Evolutionary conservation across 1,140 invertebrate genomes (phyloP), one percentile per base, ranked within the genome.

Genomic region (Scaptomyza montana): DNA sequence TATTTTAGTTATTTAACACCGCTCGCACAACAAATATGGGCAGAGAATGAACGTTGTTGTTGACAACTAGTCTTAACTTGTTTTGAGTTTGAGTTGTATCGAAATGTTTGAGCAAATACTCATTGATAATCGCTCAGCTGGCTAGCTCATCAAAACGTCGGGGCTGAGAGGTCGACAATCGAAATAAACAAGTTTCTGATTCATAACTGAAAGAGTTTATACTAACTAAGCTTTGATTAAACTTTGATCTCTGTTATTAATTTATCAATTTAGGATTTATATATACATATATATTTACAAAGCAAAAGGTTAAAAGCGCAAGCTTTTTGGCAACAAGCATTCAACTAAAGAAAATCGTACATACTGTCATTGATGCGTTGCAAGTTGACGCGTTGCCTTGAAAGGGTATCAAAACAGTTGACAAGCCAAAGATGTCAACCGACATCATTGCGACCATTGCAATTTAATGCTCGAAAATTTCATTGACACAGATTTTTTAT

Each of bases 1-100:
- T 78, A 89, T 78, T 82, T 74, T 41, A 75, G 85, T 74, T 78
- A 89, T 87, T 87, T 78, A 86, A 89, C 75, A 68, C 81, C 68
- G 62, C 50, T 25, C 73, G 62, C 50, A 39, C 53, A 71, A n/a
- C 43, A 43, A 49, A 65, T 70, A 56, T 65, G 36, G 43, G 16
- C 8, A 59, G 49, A 63, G 64, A 73, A 77, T 53, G 30, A 61
- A 47, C 51, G 67, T 43, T 41, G 33, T 57, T 56, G 46, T 57
- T 57, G 46, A 65, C 67, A 73, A 87, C 76, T 68, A 71, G 84
- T 84, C 66, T 80, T 80, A 78, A 87, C 84, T 87, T 71, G 84
- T 87, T 87, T 86, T 76, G 47, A 67, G 57, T 7, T 47, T 62
- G 8, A 45, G 51, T 25, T 1, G 2, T 25, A 25, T 25, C 21